phyloP scores from a whole-genome alignment of 2,113 vertebrate genomes.

The Ibidorhyncha struthersii region DNA sequence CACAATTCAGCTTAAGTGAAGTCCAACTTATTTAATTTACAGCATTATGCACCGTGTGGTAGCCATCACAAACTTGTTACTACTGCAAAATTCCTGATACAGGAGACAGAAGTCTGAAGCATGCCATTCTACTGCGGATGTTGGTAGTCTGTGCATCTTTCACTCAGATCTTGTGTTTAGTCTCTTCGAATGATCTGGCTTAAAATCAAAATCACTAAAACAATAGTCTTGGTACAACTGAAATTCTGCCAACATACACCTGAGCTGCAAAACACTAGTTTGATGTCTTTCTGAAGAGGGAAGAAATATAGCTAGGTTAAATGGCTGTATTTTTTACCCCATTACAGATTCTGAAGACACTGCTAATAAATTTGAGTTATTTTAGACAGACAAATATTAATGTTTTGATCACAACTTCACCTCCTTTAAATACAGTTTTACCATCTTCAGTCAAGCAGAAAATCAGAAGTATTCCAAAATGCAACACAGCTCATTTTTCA shows the following conservation, averaged over 20 bases:
- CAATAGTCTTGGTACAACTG: background rate
- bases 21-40: background rate
- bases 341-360: background rate
- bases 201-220: background rate
- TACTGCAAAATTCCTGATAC: background rate
- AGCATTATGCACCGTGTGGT: background rate
- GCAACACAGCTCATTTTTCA: background rate
- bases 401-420: background rate
- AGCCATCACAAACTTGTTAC: background rate
- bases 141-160: background rate
- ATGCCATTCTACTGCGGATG: background rate
- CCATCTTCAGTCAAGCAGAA: background rate
- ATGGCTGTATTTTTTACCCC: background rate
- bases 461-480: background rate
- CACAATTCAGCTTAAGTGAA: background rate
- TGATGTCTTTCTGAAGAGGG: background rate
- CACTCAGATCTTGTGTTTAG: background rate
- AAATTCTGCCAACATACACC: background rate
- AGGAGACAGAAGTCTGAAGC: background rate
- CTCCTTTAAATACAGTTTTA: background rate
- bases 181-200: background rate
- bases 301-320: background rate
- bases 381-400: background rate
- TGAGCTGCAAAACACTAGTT: background rate
- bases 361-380: background rate